Percentiles rank a stretch among this genome's conserved stretches.
These are phyloP conservation scores for Agrotis clavis DNA, from an alignment of 2,888 invertebrate genomes.

Conservation along the genomic window DNA sequence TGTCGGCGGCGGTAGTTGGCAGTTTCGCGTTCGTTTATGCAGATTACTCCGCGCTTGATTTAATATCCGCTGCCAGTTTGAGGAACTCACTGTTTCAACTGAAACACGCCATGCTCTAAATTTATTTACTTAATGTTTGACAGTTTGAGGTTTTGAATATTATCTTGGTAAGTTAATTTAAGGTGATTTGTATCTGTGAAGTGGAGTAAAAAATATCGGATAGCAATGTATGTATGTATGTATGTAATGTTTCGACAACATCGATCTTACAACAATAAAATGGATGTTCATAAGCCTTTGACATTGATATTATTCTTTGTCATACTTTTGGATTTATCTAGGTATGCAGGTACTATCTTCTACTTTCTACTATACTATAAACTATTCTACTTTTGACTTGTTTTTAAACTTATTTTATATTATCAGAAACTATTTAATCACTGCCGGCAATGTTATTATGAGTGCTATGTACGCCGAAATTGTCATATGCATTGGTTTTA, in stretches of 20 bases:
- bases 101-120: conserved; percentile 38
- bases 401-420: too few species aligned
- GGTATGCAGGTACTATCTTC: too few species aligned
- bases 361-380: too few species aligned
- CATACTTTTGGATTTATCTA: background rate
- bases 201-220: background rate
- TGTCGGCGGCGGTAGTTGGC: conserved; percentile 56
- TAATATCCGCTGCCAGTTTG: conserved; percentile 64
- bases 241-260: too few species aligned
- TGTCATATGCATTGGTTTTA: too few species aligned
- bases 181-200: background rate
- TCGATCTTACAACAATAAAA: too few species aligned
- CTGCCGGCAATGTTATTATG: too few species aligned
- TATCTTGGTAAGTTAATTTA: background rate
- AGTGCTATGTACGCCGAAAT: too few species aligned
- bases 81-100: conserved; percentile 37
- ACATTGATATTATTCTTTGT: background rate
- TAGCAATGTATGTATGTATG: background rate
- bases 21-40: conserved; percentile 72
- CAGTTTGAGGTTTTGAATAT: conserved; percentile 29
- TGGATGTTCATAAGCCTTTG: too few species aligned
- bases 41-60: conserved; percentile 73
- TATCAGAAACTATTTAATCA: too few species aligned
- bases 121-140: conserved; percentile 38
- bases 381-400: too few species aligned